A percentile compares a stretch with the other conserved stretches of the same genome.
phyloP scores from a whole-genome alignment of 2,888 invertebrate genomes.

The Philonicus albiceps region DNA sequence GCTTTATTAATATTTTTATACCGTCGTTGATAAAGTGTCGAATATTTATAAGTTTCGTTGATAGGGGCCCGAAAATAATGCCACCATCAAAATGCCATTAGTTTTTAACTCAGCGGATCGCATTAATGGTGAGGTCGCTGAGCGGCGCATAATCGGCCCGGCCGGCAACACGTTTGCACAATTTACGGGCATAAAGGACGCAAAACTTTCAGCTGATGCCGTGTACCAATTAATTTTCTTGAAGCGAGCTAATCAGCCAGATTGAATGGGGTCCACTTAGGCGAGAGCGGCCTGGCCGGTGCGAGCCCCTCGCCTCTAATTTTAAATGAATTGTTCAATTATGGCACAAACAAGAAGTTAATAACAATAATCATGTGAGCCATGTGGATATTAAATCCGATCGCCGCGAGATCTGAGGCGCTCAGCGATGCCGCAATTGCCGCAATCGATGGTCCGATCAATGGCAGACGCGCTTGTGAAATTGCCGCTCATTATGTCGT shows the following conservation, averaged over 20 bases:
- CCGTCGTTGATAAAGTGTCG: constrained; percentile 17
- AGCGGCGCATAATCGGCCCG: constrained; percentile 40
- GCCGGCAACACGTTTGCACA: constrained; percentile 45
- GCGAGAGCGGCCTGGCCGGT: neutral
- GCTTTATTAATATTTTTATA: constrained; percentile 20
- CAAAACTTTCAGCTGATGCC: constrained; percentile 42
- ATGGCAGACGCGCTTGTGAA: constrained; percentile 41
- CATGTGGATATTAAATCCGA: constrained; percentile 47
- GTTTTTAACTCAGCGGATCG: neutral
- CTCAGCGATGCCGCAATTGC: constrained; percentile 18
- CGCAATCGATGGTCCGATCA: constrained; percentile 41
- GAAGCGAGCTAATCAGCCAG: constrained; percentile 52
- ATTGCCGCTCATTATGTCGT: constrained; percentile 50
- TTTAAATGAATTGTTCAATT: constrained; percentile 54
- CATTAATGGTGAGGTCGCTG: constrained; percentile 15
- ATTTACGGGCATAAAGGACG: constrained; percentile 44
- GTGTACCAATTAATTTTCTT: constrained; percentile 53
- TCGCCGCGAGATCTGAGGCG: constrained; percentile 26
- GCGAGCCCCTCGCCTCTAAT: constrained; percentile 22
- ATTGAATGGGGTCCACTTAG: constrained; percentile 44
- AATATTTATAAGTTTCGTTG: constrained; percentile 10
- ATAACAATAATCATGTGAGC: constrained; percentile 50
- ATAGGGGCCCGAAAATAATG: constrained; percentile 26
- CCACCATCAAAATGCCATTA: constrained; percentile 39
- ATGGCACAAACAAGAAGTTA: constrained; percentile 53